These are phyloP conservation scores for Agrypnus murinus DNA, from an alignment of 2,888 invertebrate genomes.

Conservation along the genomic window DNA sequence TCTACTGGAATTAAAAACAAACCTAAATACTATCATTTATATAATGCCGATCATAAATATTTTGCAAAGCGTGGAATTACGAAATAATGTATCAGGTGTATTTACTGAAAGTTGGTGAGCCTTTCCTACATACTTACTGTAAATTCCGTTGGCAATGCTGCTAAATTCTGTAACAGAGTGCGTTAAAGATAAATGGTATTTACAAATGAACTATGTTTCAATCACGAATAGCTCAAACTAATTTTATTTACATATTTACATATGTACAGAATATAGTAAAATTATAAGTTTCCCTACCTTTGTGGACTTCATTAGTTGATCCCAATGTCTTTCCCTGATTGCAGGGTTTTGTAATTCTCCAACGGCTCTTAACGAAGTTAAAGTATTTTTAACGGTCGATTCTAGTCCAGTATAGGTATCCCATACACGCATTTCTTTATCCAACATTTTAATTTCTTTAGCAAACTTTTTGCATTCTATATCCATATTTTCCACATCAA, in stretches of 20 bases:
- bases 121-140: conserved; percentile 78
- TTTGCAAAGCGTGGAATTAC: conserved; percentile 15
- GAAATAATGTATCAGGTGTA: conserved; percentile 21
- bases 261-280: conserved; percentile 46
- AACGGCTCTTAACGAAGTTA: conserved; percentile 95
- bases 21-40: background rate
- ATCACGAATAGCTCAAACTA: conserved; percentile 25
- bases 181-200: conserved; percentile 52
- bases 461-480: conserved; percentile 98
- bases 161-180: conserved; percentile 83
- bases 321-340: conserved; percentile 97
- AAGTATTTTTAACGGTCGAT: conserved; percentile 95
- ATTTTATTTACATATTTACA: conserved; percentile 48
- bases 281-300: conserved; percentile 77
- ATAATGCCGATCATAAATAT: conserved; percentile 9
- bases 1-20: background rate
- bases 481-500: conserved; percentile 99
- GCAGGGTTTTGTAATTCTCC: conserved; percentile 97
- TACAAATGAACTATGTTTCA: conserved; percentile 43
- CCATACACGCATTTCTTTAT: conserved; percentile 98
- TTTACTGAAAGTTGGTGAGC: conserved; percentile 34
- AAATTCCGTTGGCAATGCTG: conserved; percentile 85
- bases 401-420: conserved; percentile 92
- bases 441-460: conserved; percentile 91
- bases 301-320: conserved; percentile 96